Base-by-base conservation (phyloP, 2,888 invertebrate genomes). In the Ichneumoninae sp. region DNA sequence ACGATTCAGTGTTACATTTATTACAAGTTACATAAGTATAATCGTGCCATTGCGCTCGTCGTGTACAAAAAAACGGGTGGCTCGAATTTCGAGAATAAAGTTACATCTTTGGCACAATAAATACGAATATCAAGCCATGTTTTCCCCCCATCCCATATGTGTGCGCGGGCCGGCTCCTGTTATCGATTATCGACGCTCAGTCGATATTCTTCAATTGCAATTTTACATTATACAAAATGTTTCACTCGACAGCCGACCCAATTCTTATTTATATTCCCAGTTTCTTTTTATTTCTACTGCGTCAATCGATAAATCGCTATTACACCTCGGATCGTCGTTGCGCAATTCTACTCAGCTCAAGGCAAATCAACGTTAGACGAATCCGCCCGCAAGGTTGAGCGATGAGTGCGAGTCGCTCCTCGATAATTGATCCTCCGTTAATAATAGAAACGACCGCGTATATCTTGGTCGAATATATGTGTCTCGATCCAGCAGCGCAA, bases 91-190 rank as follows among this genome's bases (percentile, higher is more conserved):
- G 84, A 86, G 75, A 62, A 86, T 83, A 87, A 89, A 89, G 87
- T 88, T 88, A 88, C 89, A 91, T 92, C 92, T 92, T 92, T 92
- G 92, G 92, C 92, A 92, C 92, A 91, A 92, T 91, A 91, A 92
- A 92, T 92, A 91, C 87, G 87, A 89, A 87, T 89, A 88, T 85
- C 87, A 87, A 86, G 88, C 86, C 87, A 85, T 86, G 71, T 82
- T 72, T 70, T 82, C 50, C 83, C 36, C 22, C 13, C 36, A 70
- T 30, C 30, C 68, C 54, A 54, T 47, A n/a, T 76, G 47, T 57
- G 2, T 16, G 44, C 30, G 50, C 70, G 65, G 57, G 65, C 19
- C 69, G 44, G 33, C 30, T 74, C 44, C 40, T 76, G 7, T 62
- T 26, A 44, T 22, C 40, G 65, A 75, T 50, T 54, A 75, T 70